Evolutionary conservation across 2,888 invertebrate genomes (phyloP).

Genomic region (Thymelicus acteon): DNA sequence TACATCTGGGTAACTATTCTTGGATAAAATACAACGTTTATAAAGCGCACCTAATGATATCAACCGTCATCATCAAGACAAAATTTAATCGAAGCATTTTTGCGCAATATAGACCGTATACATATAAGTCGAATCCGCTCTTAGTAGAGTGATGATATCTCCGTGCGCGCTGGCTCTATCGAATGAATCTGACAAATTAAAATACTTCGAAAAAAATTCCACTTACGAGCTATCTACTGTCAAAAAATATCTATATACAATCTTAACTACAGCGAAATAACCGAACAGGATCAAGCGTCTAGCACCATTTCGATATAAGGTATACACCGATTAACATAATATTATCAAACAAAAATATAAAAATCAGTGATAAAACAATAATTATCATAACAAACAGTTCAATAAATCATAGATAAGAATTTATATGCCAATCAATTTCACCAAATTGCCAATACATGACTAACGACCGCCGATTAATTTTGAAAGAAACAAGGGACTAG

Average conservation of each 20-base stretch:
- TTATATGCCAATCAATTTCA: conserved; percentile 37
- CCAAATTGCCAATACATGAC: conserved; percentile 50
- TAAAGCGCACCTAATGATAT: too few relatives aligned
- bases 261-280: conserved; percentile 70
- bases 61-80: too few relatives aligned
- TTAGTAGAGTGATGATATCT: conserved; percentile 60
- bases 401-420: conserved; percentile 45
- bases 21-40: too few relatives aligned
- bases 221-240: conserved; percentile 49
- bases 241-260: conserved; percentile 65
- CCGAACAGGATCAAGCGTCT: conserved; percentile 74
- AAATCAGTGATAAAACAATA: conserved; percentile 61
- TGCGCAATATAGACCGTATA: too few relatives aligned
- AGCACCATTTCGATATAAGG: conserved; percentile 82
- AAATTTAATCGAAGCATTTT: too few relatives aligned
- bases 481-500: conserved; percentile 74
- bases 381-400: conserved; percentile 59
- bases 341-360: conserved; percentile 77
- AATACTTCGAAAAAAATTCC: conserved; percentile 32
- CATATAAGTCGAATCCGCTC: too few relatives aligned
- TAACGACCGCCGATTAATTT: conserved; percentile 69
- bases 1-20: too few relatives aligned
- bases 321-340: conserved; percentile 77
- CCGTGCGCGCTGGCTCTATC: conserved; percentile 60
- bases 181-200: conserved; percentile 45